A percentile compares a stretch with the other conserved stretches of the same genome.
phyloP scores from a whole-genome alignment of 2,113 vertebrate genomes.

The Mormyrus lacerda region DNA sequence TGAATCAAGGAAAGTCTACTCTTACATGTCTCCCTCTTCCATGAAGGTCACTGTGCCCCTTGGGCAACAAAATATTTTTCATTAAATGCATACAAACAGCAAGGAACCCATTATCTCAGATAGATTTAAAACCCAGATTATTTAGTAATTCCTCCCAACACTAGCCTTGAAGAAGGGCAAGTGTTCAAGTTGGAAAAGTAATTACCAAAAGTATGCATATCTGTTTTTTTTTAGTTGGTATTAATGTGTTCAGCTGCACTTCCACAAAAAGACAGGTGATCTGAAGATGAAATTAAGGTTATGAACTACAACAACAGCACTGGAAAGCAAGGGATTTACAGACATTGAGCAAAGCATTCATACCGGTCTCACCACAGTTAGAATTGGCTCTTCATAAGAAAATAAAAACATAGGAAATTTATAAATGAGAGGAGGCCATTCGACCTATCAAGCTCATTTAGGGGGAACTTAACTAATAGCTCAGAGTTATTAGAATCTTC shows the following conservation, averaged over 20 bases:
- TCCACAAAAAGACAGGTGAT: not conserved
- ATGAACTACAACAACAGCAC: not conserved
- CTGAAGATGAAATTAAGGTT: not conserved
- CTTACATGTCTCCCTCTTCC: not conserved
- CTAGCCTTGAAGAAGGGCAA: not conserved
- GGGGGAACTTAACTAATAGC: no score
- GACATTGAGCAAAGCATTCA: not conserved
- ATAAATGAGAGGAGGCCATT: no score
- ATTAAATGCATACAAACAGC: not conserved
- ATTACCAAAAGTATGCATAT: not conserved
- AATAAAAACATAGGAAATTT: not conserved
- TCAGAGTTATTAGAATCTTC: no score
- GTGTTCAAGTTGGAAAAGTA: not conserved
- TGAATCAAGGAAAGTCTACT: not conserved
- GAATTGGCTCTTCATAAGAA: not conserved
- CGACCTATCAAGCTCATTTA: no score
- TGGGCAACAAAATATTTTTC: constrained; percentile 3
- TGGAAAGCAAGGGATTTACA: not conserved
- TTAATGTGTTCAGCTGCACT: not conserved
- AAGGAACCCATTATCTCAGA: not conserved
- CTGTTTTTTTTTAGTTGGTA: not conserved
- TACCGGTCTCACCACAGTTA: not conserved
- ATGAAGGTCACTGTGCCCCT: constrained; percentile 3
- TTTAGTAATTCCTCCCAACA: not conserved
- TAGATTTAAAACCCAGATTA: not conserved